Evolutionary conservation across 2,888 invertebrate genomes (phyloP), one percentile per base, ranked within the genome.

Genomic region (Thecophora atra): DNA sequence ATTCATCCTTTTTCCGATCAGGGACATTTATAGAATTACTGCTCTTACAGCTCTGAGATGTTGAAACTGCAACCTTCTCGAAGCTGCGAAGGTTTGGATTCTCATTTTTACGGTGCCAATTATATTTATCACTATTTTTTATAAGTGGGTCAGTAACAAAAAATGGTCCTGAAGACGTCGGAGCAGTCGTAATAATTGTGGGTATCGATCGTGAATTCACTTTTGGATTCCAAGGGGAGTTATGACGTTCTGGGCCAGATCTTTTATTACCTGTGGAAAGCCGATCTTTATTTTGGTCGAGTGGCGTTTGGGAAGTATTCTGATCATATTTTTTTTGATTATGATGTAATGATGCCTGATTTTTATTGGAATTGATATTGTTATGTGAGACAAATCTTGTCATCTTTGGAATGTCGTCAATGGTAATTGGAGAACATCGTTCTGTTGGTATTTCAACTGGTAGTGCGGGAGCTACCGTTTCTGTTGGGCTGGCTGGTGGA

Each of bases 401-500:
- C 58, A 24, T 8, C 62, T 62, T 70, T 54, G 15, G 8, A 6
- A 19, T 42, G n/a, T 69, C 42, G 26, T 75, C 70, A 54, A 54
- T 19, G 24, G 73, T 0, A 28, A 77, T 7, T 4, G 78, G 79
- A 7, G 80, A 80, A 42, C 77, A 79, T 1, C 81, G 74, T 73
- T 81, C 81, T 4, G 79, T 81, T 1, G 81, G 80, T 74, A 81
- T 81, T 44, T 77, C 81, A 11, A 79, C 74, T 6, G 78, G 78
- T n/a, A 74, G 73, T n/a, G 70, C 21, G 24, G 79, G 78, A 15
- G n/a, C 15, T 26, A 3, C 21, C 1, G 37, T 13, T 28, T 60
- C 11, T 60, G 44, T 17, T 19, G 70, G 70, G 24, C 70, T 70
- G 21, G 62, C 30, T 51, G 79, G 77, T 3, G 81, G 81, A 76